A percentile compares a stretch with the other conserved stretches of the same genome.
These are phyloP conservation scores for Myathropa florea DNA, from an alignment of 2,888 invertebrate genomes.

Conservation along the genomic window DNA sequence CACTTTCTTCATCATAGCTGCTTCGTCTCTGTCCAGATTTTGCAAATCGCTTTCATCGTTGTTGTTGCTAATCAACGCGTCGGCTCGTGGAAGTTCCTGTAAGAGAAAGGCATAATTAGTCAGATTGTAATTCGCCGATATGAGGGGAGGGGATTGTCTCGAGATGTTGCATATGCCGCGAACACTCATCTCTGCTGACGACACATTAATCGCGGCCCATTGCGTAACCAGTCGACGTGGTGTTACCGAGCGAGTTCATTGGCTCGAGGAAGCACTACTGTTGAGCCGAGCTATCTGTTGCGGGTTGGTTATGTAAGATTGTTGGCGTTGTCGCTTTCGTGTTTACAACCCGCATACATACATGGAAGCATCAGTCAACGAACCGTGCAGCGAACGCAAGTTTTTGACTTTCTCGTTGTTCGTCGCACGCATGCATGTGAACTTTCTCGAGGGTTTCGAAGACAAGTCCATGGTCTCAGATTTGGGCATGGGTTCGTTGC, in stretches of 20 bases:
- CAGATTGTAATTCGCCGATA: constrained; percentile 32
- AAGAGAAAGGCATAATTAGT: constrained; percentile 43
- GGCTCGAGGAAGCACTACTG: constrained; percentile 54
- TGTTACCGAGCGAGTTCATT: constrained; percentile 43
- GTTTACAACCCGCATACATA: constrained; percentile 17
- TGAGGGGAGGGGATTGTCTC: constrained; percentile 1
- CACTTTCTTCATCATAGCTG: constrained; percentile 74
- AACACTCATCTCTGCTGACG: constrained; percentile 11
- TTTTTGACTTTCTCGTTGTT: constrained; percentile 29
- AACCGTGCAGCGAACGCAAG: constrained; percentile 45
- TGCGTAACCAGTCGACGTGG: constrained; percentile 31
- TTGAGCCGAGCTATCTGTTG: constrained; percentile 31
- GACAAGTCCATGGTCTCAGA: constrained; percentile 12
- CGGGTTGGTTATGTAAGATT: constrained; percentile 55
- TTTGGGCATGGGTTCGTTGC: not conserved
- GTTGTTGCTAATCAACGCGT: constrained; percentile 80
- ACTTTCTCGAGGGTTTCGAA: constrained; percentile 37
- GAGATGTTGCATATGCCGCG: constrained; percentile 2
- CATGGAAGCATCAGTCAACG: constrained; percentile 47
- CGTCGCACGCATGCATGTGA: not conserved
- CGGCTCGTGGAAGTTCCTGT: constrained; percentile 80
- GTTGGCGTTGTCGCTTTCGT: constrained; percentile 14
- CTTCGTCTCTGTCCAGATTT: constrained; percentile 76
- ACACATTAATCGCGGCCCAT: constrained; percentile 33
- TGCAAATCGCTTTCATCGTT: constrained; percentile 77